These are phyloP conservation scores for Plectropomus leopardus DNA, from an alignment of 2,113 vertebrate species.

Conservation along the genomic window DNA sequence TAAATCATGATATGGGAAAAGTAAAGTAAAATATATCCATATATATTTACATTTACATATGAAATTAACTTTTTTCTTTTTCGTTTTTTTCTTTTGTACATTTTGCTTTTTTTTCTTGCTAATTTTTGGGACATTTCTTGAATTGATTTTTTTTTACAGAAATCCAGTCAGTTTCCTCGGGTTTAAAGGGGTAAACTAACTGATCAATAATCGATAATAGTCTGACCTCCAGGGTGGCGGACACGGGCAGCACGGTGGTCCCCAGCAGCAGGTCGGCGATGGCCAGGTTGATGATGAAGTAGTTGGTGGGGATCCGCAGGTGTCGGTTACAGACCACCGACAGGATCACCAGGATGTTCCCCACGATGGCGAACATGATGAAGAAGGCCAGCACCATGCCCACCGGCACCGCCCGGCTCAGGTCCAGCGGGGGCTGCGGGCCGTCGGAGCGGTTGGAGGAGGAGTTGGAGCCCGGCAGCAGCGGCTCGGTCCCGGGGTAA, in stretches of 20 bases:
- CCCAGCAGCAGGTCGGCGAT: conserved; percentile 76
- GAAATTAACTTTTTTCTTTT: too few relatives aligned
- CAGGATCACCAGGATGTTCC: conserved; percentile 77
- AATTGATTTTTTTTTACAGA: too few relatives aligned
- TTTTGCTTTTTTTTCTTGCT: too few relatives aligned
- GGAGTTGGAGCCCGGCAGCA: conserved; percentile 27
- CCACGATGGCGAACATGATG: conserved; percentile 77
- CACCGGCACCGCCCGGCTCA: conserved; percentile 73
- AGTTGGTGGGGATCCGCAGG: conserved; percentile 76
- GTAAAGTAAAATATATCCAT: too few relatives aligned
- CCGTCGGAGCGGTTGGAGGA: conserved; percentile 32
- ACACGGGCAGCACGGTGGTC: conserved; percentile 77
- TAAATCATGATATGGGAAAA: too few relatives aligned
- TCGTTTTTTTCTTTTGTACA: too few relatives aligned
- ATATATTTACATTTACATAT: too few relatives aligned
- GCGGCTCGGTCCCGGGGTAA: background rate
- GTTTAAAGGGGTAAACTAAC: too few relatives aligned
- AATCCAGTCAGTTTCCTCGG: too few relatives aligned
- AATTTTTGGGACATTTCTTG: too few relatives aligned
- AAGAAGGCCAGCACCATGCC: conserved; percentile 75
- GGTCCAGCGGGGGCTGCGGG: conserved; percentile 52
- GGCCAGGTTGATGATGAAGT: conserved; percentile 80
- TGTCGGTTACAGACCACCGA: conserved; percentile 78
- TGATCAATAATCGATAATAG: too few relatives aligned
- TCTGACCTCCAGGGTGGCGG: conserved; percentile 76